These are phyloP conservation scores for Acanthopleura granulata DNA, from an alignment of 2,888 invertebrate genomes.

Conservation along the genomic window DNA sequence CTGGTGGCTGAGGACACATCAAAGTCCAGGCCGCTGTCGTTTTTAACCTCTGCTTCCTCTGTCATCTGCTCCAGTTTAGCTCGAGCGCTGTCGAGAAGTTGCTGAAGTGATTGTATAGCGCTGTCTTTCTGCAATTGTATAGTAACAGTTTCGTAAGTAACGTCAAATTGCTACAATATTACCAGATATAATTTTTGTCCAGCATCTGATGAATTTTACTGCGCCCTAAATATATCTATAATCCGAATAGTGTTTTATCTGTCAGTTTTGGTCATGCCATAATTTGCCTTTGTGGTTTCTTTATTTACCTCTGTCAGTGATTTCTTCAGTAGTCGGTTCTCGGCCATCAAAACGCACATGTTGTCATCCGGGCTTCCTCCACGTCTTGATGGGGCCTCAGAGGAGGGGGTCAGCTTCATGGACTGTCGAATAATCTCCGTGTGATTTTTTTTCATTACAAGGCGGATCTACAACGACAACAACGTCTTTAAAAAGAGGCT, in stretches of 20 bases:
- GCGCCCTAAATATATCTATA: no score
- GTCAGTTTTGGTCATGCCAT: no score
- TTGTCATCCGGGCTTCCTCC: constrained; percentile 25
- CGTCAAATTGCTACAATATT: no score
- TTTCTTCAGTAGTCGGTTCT: constrained; percentile 49
- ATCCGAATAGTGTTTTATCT: no score
- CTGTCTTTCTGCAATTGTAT: constrained; percentile 48
- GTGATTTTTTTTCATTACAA: no score
- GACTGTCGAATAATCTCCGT: not conserved
- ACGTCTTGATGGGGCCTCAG: not conserved
- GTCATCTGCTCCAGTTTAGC: constrained; percentile 41
- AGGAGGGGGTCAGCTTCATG: not conserved
- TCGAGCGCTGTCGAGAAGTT: constrained; percentile 45
- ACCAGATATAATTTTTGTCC: no score
- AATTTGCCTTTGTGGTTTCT: no score
- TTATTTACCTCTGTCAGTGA: constrained; percentile 46
- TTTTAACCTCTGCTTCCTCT: constrained; percentile 33
- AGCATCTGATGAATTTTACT: no score
- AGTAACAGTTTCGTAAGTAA: no score
- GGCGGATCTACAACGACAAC: no score
- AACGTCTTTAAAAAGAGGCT: no score
- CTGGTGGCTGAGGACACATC: constrained; percentile 34
- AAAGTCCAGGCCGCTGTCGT: constrained; percentile 45
- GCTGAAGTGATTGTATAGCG: constrained; percentile 45
- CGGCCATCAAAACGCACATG: constrained; percentile 47